Evolutionary conservation across 2,797 vertebrate genomes (phyloP).

Genomic region (Syngnathus rostellatus): DNA sequence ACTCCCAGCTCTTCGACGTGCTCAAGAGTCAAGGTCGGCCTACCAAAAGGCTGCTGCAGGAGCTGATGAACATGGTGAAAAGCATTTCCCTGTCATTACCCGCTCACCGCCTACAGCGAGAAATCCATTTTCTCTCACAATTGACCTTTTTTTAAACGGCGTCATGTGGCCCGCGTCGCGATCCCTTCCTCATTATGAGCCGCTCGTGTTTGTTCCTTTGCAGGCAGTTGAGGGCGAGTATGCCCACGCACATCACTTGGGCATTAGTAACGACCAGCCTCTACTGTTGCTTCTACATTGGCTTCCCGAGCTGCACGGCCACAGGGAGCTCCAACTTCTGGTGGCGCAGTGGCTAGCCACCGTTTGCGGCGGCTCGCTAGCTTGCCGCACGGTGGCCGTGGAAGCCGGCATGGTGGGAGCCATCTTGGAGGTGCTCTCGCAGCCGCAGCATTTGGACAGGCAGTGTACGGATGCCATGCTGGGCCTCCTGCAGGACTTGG

Average conservation of each 20-base stretch:
- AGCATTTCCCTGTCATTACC: conserved; percentile 19
- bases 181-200: conserved; percentile 3
- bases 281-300: conserved; percentile 85
- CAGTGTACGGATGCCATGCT: conserved; percentile 80
- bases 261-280: conserved; percentile 87
- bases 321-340: conserved; percentile 78
- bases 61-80: conserved; percentile 94
- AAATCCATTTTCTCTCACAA: not conserved
- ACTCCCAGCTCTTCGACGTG: conserved; percentile 87
- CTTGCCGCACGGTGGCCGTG: conserved; percentile 83
- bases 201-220: conserved; percentile 5
- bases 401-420: conserved; percentile 83
- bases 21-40: conserved; percentile 88
- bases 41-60: conserved; percentile 83
- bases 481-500: conserved; percentile 79
- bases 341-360: conserved; percentile 78
- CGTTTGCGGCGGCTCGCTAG: conserved; percentile 79
- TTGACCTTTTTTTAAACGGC: not conserved
- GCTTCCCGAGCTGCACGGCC: conserved; percentile 74
- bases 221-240: conserved; percentile 89
- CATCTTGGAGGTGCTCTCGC: conserved; percentile 73
- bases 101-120: not conserved
- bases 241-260: conserved; percentile 60
- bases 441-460: conserved; percentile 63
- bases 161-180: not conserved